phyloP scores from a whole-genome alignment of 2,797 vertebrate species.

The Pipistrellus pipistrellus region DNA sequence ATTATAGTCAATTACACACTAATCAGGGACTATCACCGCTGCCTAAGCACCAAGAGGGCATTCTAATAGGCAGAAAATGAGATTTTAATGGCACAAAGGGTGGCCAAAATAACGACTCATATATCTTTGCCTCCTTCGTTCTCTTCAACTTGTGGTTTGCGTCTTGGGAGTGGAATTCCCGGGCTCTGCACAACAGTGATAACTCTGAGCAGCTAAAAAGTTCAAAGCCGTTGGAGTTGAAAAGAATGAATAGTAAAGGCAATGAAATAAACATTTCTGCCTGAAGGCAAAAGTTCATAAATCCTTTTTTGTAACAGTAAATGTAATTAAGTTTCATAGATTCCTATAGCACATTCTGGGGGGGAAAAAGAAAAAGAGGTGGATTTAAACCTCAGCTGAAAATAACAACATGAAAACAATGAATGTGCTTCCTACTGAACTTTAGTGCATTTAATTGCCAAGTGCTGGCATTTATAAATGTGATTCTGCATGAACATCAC shows the following conservation, averaged over 20 bases:
- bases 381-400: conserved; percentile 85
- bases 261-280: conserved; percentile 93
- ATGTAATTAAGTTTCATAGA: conserved; percentile 92
- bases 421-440: conserved; percentile 77
- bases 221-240: conserved; percentile 92
- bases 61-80: conserved; percentile 99
- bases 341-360: conserved; percentile 88
- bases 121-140: conserved; percentile 90
- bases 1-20: conserved; percentile 99
- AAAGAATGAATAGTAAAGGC: conserved; percentile 92
- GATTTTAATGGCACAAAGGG: conserved; percentile 99
- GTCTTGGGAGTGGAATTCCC: conserved; percentile 87
- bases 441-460: conserved; percentile 79
- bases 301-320: conserved; percentile 91
- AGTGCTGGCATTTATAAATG: conserved; percentile 80
- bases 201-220: conserved; percentile 92
- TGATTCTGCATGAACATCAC: conserved; percentile 68
- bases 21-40: conserved; percentile 96
- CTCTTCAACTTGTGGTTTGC: conserved; percentile 90
- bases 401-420: conserved; percentile 86
- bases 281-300: conserved; percentile 92
- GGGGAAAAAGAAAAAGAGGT: conserved; percentile 81
- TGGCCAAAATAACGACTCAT: conserved; percentile 91
- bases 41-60: conserved; percentile 93
- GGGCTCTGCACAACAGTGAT: conserved; percentile 91